Conservation (phyloP, 2,797 vertebrate species). For the Ctenosaura bakeri region DNA sequence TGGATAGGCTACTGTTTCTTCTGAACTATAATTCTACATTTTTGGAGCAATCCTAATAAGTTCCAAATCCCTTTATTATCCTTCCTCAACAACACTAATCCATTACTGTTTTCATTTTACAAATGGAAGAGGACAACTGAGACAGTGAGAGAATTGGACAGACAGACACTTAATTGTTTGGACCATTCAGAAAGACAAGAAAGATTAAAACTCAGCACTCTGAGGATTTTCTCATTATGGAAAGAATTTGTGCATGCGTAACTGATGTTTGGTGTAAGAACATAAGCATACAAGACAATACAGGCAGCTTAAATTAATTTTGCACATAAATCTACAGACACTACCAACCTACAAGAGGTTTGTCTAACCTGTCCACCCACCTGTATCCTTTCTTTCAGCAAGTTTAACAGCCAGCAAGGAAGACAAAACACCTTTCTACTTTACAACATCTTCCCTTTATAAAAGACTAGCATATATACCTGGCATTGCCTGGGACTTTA, state of each 20-base stretch:
- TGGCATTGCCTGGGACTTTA: too few species aligned
- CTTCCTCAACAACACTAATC: background rate
- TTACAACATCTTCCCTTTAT: background rate
- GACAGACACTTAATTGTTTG: background rate
- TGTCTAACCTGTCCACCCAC: background rate
- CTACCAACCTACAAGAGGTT: background rate
- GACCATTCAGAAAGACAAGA: background rate
- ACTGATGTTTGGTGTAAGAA: background rate
- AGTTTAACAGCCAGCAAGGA: background rate
- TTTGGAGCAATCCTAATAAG: background rate
- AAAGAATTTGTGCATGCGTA: background rate
- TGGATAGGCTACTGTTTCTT: background rate
- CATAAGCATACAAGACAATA: background rate
- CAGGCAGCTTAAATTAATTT: background rate
- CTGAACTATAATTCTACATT: background rate
- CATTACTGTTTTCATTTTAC: too few species aligned
- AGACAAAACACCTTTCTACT: background rate
- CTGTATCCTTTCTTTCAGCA: background rate
- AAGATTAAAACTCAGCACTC: background rate
- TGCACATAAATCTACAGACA: background rate
- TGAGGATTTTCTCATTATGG: background rate
- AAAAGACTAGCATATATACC: too few species aligned
- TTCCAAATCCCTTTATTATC: background rate
- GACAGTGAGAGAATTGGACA: too few species aligned
- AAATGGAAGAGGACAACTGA: background rate